Percentiles rank a stretch among this genome's conserved stretches.
phyloP scores from a whole-genome alignment of 2,888 invertebrate genomes.

The Conistra vaccinii region DNA sequence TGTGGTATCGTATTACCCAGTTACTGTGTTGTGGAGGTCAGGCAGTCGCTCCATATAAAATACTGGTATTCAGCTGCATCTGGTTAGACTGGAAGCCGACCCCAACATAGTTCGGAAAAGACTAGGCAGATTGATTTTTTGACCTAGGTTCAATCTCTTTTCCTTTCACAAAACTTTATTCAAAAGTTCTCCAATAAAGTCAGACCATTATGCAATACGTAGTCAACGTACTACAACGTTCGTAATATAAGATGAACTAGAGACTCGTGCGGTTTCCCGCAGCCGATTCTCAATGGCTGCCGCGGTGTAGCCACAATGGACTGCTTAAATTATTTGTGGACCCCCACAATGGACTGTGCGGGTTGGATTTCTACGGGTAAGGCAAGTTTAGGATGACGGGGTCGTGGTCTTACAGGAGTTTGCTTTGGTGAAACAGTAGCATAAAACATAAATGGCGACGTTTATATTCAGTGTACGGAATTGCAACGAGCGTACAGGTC shows the following conservation, averaged over 20 bases:
- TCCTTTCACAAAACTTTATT: conserved; percentile 14
- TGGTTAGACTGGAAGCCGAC: no score
- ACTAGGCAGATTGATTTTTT: no score
- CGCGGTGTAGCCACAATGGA: conserved; percentile 21
- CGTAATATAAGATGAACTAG: conserved; percentile 24
- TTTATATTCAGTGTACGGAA: no score
- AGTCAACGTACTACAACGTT: conserved; percentile 22
- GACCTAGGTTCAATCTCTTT: background rate
- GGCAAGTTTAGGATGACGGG: background rate
- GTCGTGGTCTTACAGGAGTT: background rate
- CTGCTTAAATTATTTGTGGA: conserved; percentile 41
- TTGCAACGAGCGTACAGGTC: no score
- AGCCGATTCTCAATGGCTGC: conserved; percentile 28
- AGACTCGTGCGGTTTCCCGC: conserved; percentile 23
- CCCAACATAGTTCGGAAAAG: no score
- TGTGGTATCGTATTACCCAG: no score
- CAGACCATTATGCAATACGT: conserved; percentile 32
- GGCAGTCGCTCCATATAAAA: no score
- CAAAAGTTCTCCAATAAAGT: conserved; percentile 47
- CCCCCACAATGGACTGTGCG: conserved; percentile 11
- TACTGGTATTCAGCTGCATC: no score
- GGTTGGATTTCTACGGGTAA: conserved; percentile 1
- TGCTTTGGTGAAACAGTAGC: background rate
- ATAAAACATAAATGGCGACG: background rate
- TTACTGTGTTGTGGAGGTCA: no score